Evolutionary conservation across 2,797 vertebrate species (phyloP), one percentile per base, ranked within the genome.

Genomic region (Acropternis orthonyx): DNA sequence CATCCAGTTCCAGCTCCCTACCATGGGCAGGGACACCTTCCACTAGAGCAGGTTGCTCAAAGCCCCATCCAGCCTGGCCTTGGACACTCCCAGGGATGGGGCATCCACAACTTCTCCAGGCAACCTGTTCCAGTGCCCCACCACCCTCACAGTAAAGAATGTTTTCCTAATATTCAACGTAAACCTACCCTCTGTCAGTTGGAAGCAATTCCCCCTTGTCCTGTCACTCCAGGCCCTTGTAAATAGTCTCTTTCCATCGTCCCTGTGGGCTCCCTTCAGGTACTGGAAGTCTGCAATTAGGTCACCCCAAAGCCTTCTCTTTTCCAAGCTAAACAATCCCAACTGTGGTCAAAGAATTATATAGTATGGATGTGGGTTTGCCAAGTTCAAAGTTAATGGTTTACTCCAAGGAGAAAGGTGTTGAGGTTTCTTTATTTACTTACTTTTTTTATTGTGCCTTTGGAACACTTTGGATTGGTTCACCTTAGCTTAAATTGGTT

Each of bases 61-160:
- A 18, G 43, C 23, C 6, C 20, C 4, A 3, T 58, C 24, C 43
- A 34, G 0, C 36, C 14, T 44, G 7, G 0, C 4, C 8, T 65
- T 30, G 51, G 9, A 8, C n/a, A 11, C 3, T 58, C 5, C 23
- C 43, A 89, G 24, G n/a, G 16, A 30, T 56, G 63, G 23, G 4
- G 1, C 41, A 55, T 0, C 22, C 43, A 21, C 48, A 14, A 3
- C 36, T 56, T 12, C 18, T 6, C 21, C 56, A 66, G 20, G 11
- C 13, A 56, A 0, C 14, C 32, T 69, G 10, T 75, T 32, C 41
- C 43, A 82, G 49, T 7, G 48, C 7, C 5, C 75, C 12, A 3
- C 22, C 58, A 58, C 4, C 11, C 24, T 83, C 11, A 23, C 5
- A 36, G 6, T 0, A 0, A 46, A 20, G 2, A 44, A 30, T 52